phyloP scores from a whole-genome alignment of 2,797 vertebrate species.

The Craterocephalus amniculus region DNA sequence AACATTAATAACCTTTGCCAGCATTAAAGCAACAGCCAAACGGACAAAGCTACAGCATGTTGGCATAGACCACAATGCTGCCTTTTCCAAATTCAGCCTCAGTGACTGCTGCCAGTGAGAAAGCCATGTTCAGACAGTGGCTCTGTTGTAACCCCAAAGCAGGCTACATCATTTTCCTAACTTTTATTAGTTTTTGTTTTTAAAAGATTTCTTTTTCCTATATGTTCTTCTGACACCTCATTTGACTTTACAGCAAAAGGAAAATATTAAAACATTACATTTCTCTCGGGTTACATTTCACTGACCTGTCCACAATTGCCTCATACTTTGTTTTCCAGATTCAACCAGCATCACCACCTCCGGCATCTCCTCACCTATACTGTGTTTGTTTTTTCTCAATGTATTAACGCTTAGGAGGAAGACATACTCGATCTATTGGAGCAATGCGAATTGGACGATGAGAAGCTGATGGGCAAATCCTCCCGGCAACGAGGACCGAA shows the following conservation, averaged over 20 bases:
- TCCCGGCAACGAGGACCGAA: constrained; percentile 77
- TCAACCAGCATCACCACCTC: constrained; percentile 8
- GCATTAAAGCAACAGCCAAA: constrained; percentile 69
- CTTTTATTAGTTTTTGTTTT: background rate
- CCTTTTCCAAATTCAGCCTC: constrained; percentile 58
- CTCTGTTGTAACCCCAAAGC: constrained; percentile 25
- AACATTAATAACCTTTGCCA: constrained; percentile 74
- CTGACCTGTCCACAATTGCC: background rate
- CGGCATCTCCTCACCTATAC: constrained; percentile 27
- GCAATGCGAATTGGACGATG: constrained; percentile 96
- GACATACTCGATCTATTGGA: constrained; percentile 97
- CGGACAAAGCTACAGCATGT: constrained; percentile 52
- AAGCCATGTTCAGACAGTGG: constrained; percentile 40
- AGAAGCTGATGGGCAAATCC: constrained; percentile 90
- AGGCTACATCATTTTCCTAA: constrained; percentile 35
- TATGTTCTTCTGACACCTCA: constrained; percentile 1
- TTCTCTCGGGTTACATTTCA: background rate
- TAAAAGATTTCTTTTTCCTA: constrained; percentile 15
- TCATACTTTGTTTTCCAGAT: background rate
- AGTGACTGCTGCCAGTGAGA: constrained; percentile 52
- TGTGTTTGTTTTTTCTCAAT: constrained; percentile 23
- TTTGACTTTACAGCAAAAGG: constrained; percentile 32
- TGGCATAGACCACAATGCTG: constrained; percentile 29
- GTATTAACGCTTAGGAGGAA: constrained; percentile 88
- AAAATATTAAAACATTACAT: constrained; percentile 4